phyloP scores from a whole-genome alignment of 2,797 vertebrate genomes.

The Parauchenoglanis ngamensis region DNA sequence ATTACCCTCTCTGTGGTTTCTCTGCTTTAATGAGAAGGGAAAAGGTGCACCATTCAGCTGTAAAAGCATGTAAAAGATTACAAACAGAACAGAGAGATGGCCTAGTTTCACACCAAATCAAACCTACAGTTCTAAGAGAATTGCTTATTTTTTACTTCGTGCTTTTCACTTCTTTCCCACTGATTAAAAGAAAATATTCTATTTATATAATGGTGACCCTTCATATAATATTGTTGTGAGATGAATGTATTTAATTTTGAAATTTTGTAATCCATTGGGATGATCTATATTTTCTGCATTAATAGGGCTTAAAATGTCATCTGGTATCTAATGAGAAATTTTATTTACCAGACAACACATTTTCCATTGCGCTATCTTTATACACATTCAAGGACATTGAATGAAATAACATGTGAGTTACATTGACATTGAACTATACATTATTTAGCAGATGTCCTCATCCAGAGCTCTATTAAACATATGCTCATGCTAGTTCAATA shows the following conservation, averaged over 20 bases:
- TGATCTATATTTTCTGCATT: not conserved
- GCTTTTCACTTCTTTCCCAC: not conserved
- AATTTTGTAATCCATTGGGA: not conserved
- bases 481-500: not conserved
- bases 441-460: not conserved
- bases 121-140: not conserved
- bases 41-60: not conserved
- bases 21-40: slow-evolving; percentile 1
- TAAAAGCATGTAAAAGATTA: not conserved
- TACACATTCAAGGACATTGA: not conserved
- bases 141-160: not conserved
- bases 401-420: not conserved
- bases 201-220: not conserved
- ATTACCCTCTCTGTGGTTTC: slow-evolving; percentile 9
- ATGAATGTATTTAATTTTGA: not conserved
- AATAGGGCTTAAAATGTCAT: not conserved
- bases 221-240: not conserved
- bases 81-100: not conserved
- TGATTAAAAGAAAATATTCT: not conserved
- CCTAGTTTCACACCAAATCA: not conserved
- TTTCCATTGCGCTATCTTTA: not conserved
- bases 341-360: not conserved
- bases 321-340: not conserved
- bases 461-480: not conserved
- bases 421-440: not conserved